These are phyloP conservation scores for Ennomos erosarius DNA, from an alignment of 2,888 invertebrate genomes.

Conservation along the genomic window DNA sequence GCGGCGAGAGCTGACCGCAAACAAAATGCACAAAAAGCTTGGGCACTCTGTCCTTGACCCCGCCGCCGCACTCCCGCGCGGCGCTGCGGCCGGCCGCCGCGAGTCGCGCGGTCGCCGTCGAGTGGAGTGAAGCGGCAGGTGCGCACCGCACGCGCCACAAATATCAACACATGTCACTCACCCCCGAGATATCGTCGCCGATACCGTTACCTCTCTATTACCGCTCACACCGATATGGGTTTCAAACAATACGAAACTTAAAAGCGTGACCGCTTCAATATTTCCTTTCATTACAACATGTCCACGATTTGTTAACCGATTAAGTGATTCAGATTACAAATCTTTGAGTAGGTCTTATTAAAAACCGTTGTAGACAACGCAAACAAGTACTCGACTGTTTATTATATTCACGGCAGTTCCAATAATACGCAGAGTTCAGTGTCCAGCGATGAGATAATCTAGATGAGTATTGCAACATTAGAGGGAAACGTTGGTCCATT, in stretches of 20 bases:
- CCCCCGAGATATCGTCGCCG: constrained; percentile 49
- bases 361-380: background rate
- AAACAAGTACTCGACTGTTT: constrained; percentile 8
- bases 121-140: constrained; percentile 32
- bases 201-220: constrained; percentile 42
- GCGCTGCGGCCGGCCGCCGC: constrained; percentile 22
- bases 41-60: constrained; percentile 48
- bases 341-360: too few relatives aligned
- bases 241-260: background rate
- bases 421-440: constrained; percentile 13
- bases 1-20: constrained; percentile 27
- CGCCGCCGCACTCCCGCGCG: constrained; percentile 33
- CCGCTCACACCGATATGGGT: constrained; percentile 23
- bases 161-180: constrained; percentile 73
- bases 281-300: background rate
- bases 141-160: constrained; percentile 55
- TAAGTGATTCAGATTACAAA: background rate
- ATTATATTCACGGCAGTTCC: constrained; percentile 6
- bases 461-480: constrained; percentile 24
- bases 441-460: constrained; percentile 18
- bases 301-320: constrained; percentile 1
- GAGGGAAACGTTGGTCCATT: constrained; percentile 15
- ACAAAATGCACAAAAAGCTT: constrained; percentile 29
- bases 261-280: constrained; percentile 13
- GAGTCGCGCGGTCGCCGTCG: constrained; percentile 31